A percentile compares a stretch with the other conserved stretches of the same genome.
Conservation (phyloP, 2,113 vertebrate genomes). For the Agapornis roseicollis region DNA sequence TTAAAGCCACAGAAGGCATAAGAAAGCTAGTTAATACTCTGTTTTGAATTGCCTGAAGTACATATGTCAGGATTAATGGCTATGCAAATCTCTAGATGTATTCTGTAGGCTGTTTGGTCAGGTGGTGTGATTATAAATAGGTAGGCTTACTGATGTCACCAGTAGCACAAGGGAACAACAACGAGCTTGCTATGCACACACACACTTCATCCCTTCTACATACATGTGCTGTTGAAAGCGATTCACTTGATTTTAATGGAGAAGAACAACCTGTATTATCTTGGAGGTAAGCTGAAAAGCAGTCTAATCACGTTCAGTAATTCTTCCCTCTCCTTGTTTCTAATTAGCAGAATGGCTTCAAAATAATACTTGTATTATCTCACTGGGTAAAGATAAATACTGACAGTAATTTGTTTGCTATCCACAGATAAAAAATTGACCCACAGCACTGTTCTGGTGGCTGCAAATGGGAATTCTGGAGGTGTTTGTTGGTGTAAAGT, state of each 20-base stretch:
- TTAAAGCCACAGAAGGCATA: conserved; percentile 31
- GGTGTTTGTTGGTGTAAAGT: neutral
- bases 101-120: conserved; percentile 50
- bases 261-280: neutral
- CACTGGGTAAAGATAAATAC: neutral
- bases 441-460: neutral
- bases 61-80: conserved; percentile 58
- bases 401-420: neutral
- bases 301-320: neutral
- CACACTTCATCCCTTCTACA: neutral
- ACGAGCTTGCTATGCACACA: neutral
- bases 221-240: conserved; percentile 10
- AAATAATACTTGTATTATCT: neutral
- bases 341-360: neutral
- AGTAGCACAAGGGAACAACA: neutral
- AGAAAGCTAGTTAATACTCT: conserved; percentile 50
- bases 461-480: neutral
- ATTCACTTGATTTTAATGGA: conserved; percentile 15
- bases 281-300: conserved; percentile 30
- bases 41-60: conserved; percentile 62
- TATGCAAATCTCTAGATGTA: conserved; percentile 58
- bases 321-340: neutral
- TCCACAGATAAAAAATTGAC: neutral
- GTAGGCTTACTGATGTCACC: conserved; percentile 69
- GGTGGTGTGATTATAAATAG: conserved; percentile 69